Evolutionary conservation across 1,140 invertebrate species (phyloP).

Genomic region (Sycophila sp.): DNA sequence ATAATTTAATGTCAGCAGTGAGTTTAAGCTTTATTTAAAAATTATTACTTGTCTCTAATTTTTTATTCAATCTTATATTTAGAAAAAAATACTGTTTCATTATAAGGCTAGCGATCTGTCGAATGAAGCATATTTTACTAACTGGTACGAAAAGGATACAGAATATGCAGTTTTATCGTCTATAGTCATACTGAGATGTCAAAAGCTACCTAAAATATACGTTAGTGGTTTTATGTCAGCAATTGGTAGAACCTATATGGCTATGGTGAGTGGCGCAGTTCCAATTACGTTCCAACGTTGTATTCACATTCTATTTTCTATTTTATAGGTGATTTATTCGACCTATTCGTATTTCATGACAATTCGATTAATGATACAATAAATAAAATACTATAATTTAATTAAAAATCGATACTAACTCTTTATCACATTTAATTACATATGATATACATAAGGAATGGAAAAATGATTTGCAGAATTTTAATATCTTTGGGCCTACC

Average conservation of each 20-base stretch:
- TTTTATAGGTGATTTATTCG: neutral
- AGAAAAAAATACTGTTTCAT: too few species aligned
- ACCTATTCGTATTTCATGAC: neutral
- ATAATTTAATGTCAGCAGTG: slow-evolving; percentile 1
- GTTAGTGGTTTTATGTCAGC: slow-evolving; percentile 11
- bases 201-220: slow-evolving; percentile 5
- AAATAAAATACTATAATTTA: too few species aligned
- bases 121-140: neutral
- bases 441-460: too few species aligned
- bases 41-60: neutral
- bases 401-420: too few species aligned
- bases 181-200: slow-evolving; percentile 14
- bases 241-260: neutral
- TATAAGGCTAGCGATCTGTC: neutral
- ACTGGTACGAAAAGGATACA: neutral
- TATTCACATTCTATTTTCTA: too few species aligned
- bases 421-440: too few species aligned
- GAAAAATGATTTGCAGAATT: too few species aligned
- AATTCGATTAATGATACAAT: neutral
- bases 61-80: too few species aligned
- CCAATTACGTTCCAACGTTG: too few species aligned
- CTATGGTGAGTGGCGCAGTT: neutral
- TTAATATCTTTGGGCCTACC: too few species aligned
- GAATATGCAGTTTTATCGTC: neutral
- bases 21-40: neutral